Evolutionary conservation across 2,888 invertebrate species (phyloP), one percentile per base, ranked within the genome.

Genomic region (Sminthurinus aureus): DNA sequence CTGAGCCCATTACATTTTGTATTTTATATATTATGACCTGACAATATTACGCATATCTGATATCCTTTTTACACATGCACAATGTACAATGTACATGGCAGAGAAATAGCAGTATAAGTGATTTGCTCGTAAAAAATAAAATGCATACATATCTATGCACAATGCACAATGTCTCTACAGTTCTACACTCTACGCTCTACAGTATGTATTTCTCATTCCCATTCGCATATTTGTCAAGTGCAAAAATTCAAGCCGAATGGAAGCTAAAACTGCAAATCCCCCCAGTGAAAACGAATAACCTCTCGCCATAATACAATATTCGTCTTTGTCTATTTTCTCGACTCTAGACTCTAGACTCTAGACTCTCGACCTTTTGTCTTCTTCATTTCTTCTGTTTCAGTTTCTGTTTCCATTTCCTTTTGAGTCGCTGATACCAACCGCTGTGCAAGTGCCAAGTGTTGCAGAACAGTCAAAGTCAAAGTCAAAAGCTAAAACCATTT

Each of bases 381-480:
- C 0, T 3, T 12, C n/a, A 11, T 12, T 69, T 20, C n/a, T 0
- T 69, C 20, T 69, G 0, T 8, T 12, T 69, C n/a, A n/a, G 11
- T 69, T 20, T 69, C 22, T 69, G 12, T 24, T 20, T 69, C 20
- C 9, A n/a, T 22, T 69, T 22, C 69, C 6, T 20, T 20, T 69
- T 22, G 18, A 69, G n/a, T 69, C 12, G 69, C 18, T 12, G 20
- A 22, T 73, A 18, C 75, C 75, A 11, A 75, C 50, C 51, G 50
- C 75, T 75, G 75, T 51, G 52, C 75, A 75, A 26, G 24, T 22
- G 75, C 52, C 75, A 75, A 75, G 75, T 50, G 52, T 75, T 50
- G 38, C 52, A 75, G 75, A 74, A 69, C 69, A 69, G 74, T 74
- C 26, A 50, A 75, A 26, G 74, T 74, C 26, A 50, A 75, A 26